phyloP scores from a whole-genome alignment of 2,113 vertebrate species.

The Chaenocephalus aceratus region DNA sequence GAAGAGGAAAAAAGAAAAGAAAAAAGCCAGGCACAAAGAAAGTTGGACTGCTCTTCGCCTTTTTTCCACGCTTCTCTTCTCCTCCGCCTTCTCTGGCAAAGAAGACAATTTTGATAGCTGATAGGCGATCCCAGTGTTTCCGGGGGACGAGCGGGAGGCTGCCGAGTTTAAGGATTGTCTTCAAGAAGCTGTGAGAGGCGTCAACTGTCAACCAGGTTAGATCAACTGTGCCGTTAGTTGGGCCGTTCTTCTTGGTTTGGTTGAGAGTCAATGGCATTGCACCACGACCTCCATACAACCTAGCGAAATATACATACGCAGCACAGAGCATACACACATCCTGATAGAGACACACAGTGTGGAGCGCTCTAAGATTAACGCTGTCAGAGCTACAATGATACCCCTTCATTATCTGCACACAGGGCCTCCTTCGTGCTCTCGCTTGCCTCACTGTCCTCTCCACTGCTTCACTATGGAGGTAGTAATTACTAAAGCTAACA shows the following conservation, averaged over 20 bases:
- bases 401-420: slow-evolving; percentile 85
- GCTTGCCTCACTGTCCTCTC: slow-evolving; percentile 81
- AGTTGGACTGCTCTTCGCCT: slow-evolving; percentile 56
- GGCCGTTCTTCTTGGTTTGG: slow-evolving; percentile 61
- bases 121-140: slow-evolving; percentile 46
- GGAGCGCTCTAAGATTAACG: slow-evolving; percentile 82
- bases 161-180: slow-evolving; percentile 23
- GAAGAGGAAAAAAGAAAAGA: slow-evolving; percentile 52
- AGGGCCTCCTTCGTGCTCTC: slow-evolving; percentile 78
- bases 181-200: slow-evolving; percentile 44
- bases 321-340: slow-evolving; percentile 41
- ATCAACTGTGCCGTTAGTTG: slow-evolving; percentile 73
- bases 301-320: slow-evolving; percentile 46
- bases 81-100: slow-evolving; percentile 24
- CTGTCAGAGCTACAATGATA: slow-evolving; percentile 84
- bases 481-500: slow-evolving; percentile 85
- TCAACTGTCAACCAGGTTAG: slow-evolving; percentile 52
- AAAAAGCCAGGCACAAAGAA: slow-evolving; percentile 58
- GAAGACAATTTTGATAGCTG: slow-evolving; percentile 56
- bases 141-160: slow-evolving; percentile 3
- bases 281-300: slow-evolving; percentile 43
- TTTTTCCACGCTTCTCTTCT: slow-evolving; percentile 17
- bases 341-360: slow-evolving; percentile 49
- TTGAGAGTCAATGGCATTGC: slow-evolving; percentile 61
- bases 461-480: slow-evolving; percentile 77